phyloP scores from a whole-genome alignment of 2,797 vertebrate species.

The Aldrovandia affinis region DNA sequence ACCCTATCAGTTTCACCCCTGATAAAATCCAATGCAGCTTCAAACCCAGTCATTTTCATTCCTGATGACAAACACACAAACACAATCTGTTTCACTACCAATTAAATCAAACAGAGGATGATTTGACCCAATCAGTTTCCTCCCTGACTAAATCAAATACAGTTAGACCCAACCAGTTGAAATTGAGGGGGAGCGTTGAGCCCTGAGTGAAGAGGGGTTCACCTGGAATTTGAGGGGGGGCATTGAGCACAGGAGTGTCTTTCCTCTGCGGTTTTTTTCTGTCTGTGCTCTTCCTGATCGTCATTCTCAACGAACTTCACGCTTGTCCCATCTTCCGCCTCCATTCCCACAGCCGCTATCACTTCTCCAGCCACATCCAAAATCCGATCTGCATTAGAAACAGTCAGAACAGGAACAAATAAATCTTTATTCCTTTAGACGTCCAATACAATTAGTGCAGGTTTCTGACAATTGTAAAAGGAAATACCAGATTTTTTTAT shows the following conservation, averaged over 20 bases:
- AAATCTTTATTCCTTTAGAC: too few relatives aligned
- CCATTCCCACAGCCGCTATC: slow-evolving; percentile 47
- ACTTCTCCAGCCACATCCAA: slow-evolving; percentile 18
- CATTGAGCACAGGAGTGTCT: slow-evolving; percentile 82
- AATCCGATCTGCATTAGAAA: not conserved
- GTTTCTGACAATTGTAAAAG: too few relatives aligned
- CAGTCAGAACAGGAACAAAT: too few relatives aligned
- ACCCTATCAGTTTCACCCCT: slow-evolving; percentile 4
- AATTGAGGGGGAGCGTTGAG: too few relatives aligned
- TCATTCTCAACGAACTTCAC: slow-evolving; percentile 45
- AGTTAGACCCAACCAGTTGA: too few relatives aligned
- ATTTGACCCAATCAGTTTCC: too few relatives aligned
- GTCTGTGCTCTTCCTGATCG: slow-evolving; percentile 69
- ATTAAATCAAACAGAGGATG: not conserved
- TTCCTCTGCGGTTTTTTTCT: slow-evolving; percentile 88
- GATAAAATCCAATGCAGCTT: not conserved
- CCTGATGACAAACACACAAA: not conserved
- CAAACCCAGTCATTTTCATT: not conserved
- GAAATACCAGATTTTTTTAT: too few relatives aligned
- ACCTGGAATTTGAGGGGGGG: slow-evolving; percentile 83
- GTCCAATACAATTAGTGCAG: too few relatives aligned
- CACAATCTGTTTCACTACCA: too few relatives aligned
- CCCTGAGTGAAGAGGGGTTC: too few relatives aligned
- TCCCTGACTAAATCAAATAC: too few relatives aligned
- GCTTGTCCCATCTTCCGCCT: slow-evolving; percentile 41